A percentile compares a stretch with the other conserved stretches of the same genome.
phyloP scores from a whole-genome alignment of 2,113 vertebrate genomes.

The Oryzias celebensis region DNA sequence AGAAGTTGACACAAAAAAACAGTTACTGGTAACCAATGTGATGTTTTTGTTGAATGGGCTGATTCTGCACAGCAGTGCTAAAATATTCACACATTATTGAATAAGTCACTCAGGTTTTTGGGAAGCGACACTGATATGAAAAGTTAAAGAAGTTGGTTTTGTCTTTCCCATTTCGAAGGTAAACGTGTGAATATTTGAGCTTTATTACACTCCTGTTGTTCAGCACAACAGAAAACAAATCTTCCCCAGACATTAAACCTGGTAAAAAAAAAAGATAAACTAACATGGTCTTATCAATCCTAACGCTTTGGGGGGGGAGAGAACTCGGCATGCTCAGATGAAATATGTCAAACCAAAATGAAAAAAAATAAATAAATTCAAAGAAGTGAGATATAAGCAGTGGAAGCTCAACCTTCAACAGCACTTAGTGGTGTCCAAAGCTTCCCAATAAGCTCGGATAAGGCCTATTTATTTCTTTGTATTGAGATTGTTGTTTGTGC shows the following conservation, averaged over 20 bases:
- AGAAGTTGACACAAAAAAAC: neutral
- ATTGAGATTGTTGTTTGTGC: constrained; percentile 13
- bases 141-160: constrained; percentile 26
- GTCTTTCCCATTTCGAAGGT: constrained; percentile 20
- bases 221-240: constrained; percentile 48
- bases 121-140: constrained; percentile 20
- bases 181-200: constrained; percentile 35
- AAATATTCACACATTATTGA: constrained; percentile 33
- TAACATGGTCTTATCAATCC: constrained; percentile 56
- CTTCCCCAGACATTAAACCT: constrained; percentile 42
- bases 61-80: constrained; percentile 15
- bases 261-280: constrained; percentile 17
- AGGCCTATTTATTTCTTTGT: constrained; percentile 39
- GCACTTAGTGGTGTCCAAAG: constrained; percentile 39
- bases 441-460: constrained; percentile 15
- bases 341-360: constrained; percentile 33
- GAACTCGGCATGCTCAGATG: constrained; percentile 27
- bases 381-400: constrained; percentile 37
- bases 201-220: constrained; percentile 34
- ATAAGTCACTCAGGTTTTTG: constrained; percentile 4
- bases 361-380: constrained; percentile 16
- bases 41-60: constrained; percentile 17
- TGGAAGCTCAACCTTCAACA: constrained; percentile 37
- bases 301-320: constrained; percentile 20
- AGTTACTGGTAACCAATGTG: neutral